Base-by-base conservation (phyloP, 1,140 invertebrate species). In the Frieseomelitta varia region DNA sequence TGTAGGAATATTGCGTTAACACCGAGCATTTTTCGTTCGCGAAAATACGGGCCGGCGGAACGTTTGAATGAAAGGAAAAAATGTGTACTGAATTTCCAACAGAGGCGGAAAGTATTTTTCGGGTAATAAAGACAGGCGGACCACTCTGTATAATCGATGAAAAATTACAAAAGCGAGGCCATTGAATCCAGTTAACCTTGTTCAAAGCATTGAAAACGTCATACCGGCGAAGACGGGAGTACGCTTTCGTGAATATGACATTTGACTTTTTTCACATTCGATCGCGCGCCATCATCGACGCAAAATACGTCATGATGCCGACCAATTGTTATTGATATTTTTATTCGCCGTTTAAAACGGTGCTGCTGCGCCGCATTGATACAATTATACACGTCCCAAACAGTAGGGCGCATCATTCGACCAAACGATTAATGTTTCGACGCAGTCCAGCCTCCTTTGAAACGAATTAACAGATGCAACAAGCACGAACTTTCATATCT, bases 241-340 rank as follows among this genome's bases (percentile, higher is more conserved):
- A 55, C 39, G 76, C 76, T 53, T 79, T 79, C 51, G 14, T 67
- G 63, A 68, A 79, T 34, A 47, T 79, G 63, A 79, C 77, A 68
- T 67, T 53, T 68, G 63, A 79, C 68, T 79, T 79, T 79, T n/a
- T 79, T 30, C n/a, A 27, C 51, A 68, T 53, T 68, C 51, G 77
- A 79, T 55, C 17, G 34, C 39, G 19, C 74, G 27, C 24, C n/a
- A n/a, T 63, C 15, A 27, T 55, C 47, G 27, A 63, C 55, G 47
- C 39, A 53, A 67, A 67, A 47, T 63, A n/a, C 10, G 15, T 61
- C 74, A 15, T 14, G 4, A 34, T n/a, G 14, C 30, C 19, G 27
- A 68, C 51, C 65, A 68, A 68, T 79, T 67, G 51, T 53, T 67
- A 24, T 14, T 55, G 77, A 79, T 68, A 79, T 55, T 55, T 79